Evolutionary conservation across 2,113 vertebrate genomes (phyloP), one percentile per base, ranked within the genome.

Genomic region (Nesogale talazaci): DNA sequence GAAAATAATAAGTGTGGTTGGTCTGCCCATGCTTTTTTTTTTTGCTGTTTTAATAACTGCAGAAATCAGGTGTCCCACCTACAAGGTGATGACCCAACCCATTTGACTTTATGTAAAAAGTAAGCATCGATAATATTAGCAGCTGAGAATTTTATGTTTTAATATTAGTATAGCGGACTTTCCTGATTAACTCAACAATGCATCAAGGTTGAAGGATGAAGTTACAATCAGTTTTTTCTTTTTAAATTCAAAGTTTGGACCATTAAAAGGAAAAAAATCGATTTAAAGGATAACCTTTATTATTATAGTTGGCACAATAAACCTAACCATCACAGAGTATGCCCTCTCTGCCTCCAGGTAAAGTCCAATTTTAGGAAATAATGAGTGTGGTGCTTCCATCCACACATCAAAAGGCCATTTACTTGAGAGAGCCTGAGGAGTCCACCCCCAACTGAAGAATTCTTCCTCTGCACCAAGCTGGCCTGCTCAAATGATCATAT

Each of bases 401-500:
- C 56, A 74, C 2, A 23, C 31, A 42, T 34, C n/a, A 22, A 91
- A 67, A 5, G 31, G 14, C 0, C 52, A 42, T 65, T 61, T 82
- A 27, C 6, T 6, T 75, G 25, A 83, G 52, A 84, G 83, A 10
- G 80, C 0, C 15, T 17, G 14, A 76, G 14, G 27, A 74, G 15
- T 52, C 31, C 61, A 77, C 6, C n/a, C n/a, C 38, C 86, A 87
- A 67, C 19, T 56, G 63, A 84, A 96, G 57, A 34, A 7, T 20
- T 15, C n/a, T 52, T 27, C 57, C 77, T 70, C 76, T 75, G 92
- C 23, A 25, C 95, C 8, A 80, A 92, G 77, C 56, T n/a, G 69
- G 19, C 63, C 88, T 69, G 11, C 83, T 96, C 86, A 96, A 94
- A 95, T 67, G 75, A 94, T 63, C 17, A 31, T 2, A 4, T 52